Evolutionary conservation across 2,888 invertebrate species (phyloP), one percentile per base, ranked within the genome.

Genomic region (Anaspis maculata): DNA sequence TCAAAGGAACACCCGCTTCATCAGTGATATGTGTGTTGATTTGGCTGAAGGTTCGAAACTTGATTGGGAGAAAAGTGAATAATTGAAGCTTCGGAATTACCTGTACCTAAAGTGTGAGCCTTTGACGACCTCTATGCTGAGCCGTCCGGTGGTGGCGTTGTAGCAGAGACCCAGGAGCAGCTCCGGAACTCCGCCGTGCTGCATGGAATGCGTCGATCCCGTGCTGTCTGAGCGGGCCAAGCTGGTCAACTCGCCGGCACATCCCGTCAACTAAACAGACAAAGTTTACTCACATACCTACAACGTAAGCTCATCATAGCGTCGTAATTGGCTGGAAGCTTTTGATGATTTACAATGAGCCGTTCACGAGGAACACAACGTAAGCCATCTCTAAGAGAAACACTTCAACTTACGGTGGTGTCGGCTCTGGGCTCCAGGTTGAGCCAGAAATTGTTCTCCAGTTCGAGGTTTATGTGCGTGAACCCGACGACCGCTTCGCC

Each of bases 401-500:
- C n/a, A n/a, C n/a, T 19, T 5, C 5, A 19, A 19, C 61, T 62
- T 58, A 74, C 74, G 45, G 71, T 67, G 41, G 70, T 69, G 48
- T 72, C 73, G 30, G 73, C 72, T 42, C 82, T 66, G n/a, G 82
- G 78, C 52, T 88, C 85, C 42, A 95, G 71, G 30, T 84, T 83
- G 39, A 95, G 70, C 88, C 91, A 90, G 59, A 92, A 74, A 48
- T 84, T 90, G 47, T 89, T 90, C 64, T 92, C 91, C 45, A 88
- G 71, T 62, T 92, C 90, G 45, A 92, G 73, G 67, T 89, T 90
- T 43, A 94, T 80, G 29, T 85, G 80, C 24, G 89, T 83, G 66
- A 95, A 94, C 59, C 87, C 86, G 37, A 95, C 83, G 39, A 88
- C 76, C 19, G 87, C 82, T 64, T 95, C 95, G 7, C 94, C 94